Conservation (phyloP, 2,888 invertebrate genomes). For the Emmelina monodactyla region DNA sequence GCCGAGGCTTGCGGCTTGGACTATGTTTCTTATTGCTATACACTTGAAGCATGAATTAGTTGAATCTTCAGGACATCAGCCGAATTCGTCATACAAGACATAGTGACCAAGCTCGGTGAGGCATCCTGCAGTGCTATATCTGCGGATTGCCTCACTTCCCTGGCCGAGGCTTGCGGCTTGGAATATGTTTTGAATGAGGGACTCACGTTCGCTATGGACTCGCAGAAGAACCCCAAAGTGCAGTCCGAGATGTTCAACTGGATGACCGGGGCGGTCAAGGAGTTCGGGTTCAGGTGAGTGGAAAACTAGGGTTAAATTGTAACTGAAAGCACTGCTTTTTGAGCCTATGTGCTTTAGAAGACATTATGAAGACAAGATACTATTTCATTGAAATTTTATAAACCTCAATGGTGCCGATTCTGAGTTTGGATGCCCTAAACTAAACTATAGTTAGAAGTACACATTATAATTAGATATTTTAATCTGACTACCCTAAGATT, state of each 20-base stretch:
- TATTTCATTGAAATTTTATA: too few species aligned
- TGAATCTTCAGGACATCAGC: slow-evolving; percentile 67
- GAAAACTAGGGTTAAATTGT: neutral
- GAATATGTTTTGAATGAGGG: slow-evolving; percentile 78
- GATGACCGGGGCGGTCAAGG: slow-evolving; percentile 79
- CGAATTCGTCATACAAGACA: slow-evolving; percentile 78
- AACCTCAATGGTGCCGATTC: too few species aligned
- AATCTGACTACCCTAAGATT: too few species aligned
- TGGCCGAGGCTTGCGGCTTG: slow-evolving; percentile 81
- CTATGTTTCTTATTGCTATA: too few species aligned
- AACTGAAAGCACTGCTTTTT: neutral
- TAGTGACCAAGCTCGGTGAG: slow-evolving; percentile 87
- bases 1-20: too few species aligned
- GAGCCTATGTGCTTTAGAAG: too few species aligned
- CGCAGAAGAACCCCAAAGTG: slow-evolving; percentile 90
- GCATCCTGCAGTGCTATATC: slow-evolving; percentile 76
- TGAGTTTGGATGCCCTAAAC: too few species aligned
- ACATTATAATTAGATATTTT: too few species aligned
- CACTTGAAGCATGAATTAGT: neutral
- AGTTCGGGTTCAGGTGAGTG: slow-evolving; percentile 86
- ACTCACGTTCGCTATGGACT: slow-evolving; percentile 76
- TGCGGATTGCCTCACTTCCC: slow-evolving; percentile 75
- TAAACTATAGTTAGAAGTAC: too few species aligned
- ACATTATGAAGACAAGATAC: too few species aligned
- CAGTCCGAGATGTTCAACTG: slow-evolving; percentile 86